Base-by-base conservation (phyloP, 2,113 vertebrate species). In the Brachypodius melanocephalos region DNA sequence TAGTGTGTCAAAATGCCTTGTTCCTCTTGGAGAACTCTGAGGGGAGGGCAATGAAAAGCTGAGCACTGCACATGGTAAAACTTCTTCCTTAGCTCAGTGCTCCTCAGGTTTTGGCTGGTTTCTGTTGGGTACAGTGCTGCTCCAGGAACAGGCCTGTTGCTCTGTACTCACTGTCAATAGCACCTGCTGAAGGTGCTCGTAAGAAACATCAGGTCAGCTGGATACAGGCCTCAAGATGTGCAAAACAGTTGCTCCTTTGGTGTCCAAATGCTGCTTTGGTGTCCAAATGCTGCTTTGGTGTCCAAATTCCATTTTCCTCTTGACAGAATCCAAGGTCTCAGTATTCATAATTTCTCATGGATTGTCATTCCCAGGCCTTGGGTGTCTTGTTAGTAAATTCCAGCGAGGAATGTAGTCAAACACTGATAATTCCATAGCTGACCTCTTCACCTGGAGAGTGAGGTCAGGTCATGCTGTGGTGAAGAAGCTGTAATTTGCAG, bases 341-440 rank as follows among this genome's bases (percentile, higher is more conserved):
- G 1, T 54, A 58, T n/a, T 76, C 46, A 2, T 29, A 12, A 28
- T 51, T 77, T 63, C 12, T 43, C 3, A 7, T n/a, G 54, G 43
- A 21, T 92, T 84, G 15, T 51, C 3, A 1, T 75, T 74, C 52
- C 46, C 5, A 18, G 38, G 26, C 9, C 1, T 61, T 87, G 46
- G 26, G 8, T 85, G 17, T 65, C 34, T 28, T 31, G 9, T 40
- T 43, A 46, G 8, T 49, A 15, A 40, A 28, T 49, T 43, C 12
- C 7, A 14, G 8, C 0, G 0, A 77, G 74, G 32, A 6, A 11
- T 25, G 0, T 11, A 73, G 21, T 32, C 24, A 38, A 36, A 11
- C 21, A 5, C 5, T 55, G 38, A 1, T 58, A 4, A 34, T 51
- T 81, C 3, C 38, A 17, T 3, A 15, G 28, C 22, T 65, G 45